Evolutionary conservation across 2,888 invertebrate species (phyloP).

Genomic region (Nesidiocoris tenuis): DNA sequence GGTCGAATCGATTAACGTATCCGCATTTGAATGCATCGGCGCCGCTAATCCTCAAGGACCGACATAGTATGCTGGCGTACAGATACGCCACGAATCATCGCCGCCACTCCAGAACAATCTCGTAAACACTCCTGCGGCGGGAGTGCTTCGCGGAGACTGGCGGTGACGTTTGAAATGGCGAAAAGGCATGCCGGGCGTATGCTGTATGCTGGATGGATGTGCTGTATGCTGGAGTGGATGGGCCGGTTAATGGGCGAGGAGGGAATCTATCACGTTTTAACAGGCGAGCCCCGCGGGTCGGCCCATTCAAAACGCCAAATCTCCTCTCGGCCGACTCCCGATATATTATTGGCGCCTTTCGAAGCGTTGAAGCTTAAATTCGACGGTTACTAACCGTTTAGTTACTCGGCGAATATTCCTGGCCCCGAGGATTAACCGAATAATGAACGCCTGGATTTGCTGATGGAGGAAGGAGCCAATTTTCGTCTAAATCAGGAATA

Average conservation of each 20-base stretch:
- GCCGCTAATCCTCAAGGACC: neutral
- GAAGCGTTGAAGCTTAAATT: neutral
- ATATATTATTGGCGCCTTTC: neutral
- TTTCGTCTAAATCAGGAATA: too few species aligned
- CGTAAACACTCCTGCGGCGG: neutral
- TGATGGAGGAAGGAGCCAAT: too few species aligned
- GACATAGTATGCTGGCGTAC: neutral
- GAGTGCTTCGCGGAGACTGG: neutral
- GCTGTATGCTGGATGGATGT: too few species aligned
- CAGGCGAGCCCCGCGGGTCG: neutral
- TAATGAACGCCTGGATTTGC: too few species aligned
- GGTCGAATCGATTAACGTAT: neutral
- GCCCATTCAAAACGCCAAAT: neutral
- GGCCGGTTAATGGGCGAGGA: neutral
- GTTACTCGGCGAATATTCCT: too few species aligned
- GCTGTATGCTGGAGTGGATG: too few species aligned
- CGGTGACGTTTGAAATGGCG: neutral
- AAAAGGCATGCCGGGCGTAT: neutral
- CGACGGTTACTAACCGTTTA: too few species aligned
- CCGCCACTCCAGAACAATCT: neutral
- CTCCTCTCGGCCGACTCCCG: neutral
- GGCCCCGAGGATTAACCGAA: too few species aligned
- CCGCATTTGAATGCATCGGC: neutral
- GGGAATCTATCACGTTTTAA: neutral
- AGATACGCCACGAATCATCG: neutral